A percentile compares a stretch with the other conserved stretches of the same genome.
Evolutionary conservation across 2,113 vertebrate species (phyloP).

Genomic region (Bubalus kerabau): DNA sequence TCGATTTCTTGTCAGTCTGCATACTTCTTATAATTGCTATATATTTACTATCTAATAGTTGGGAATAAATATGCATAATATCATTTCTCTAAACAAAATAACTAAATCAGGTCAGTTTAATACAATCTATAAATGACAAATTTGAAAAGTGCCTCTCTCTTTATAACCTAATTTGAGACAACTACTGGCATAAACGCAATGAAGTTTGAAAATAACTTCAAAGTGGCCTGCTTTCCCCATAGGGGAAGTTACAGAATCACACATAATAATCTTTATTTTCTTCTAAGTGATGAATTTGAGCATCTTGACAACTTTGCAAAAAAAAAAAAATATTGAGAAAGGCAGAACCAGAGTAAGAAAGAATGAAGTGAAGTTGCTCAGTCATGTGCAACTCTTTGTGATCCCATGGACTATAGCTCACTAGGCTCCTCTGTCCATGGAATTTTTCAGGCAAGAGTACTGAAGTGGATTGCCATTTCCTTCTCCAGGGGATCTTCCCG

Average conservation of each 20-base stretch:
- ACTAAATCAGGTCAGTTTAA: conserved; percentile 51
- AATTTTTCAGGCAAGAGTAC: neutral
- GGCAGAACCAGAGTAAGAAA: conserved; percentile 8
- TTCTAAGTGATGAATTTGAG: conserved; percentile 53
- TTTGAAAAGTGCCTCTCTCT: conserved; percentile 5
- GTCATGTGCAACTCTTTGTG: accelerated
- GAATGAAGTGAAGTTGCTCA: neutral
- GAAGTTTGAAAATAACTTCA: conserved; percentile 53
- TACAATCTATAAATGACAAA: conserved; percentile 54
- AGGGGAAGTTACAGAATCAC: conserved; percentile 48
- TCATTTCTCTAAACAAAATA: conserved; percentile 39
- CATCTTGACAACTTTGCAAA: conserved; percentile 35
- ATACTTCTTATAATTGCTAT: conserved; percentile 12
- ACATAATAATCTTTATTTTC: conserved; percentile 28
- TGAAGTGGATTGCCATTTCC: neutral
- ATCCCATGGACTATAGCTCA: neutral
- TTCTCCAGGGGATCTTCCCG: neutral
- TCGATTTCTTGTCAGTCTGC: neutral
- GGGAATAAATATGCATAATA: conserved; percentile 21
- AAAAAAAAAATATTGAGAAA: neutral
- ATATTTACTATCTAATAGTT: conserved; percentile 44
- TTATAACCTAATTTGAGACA: conserved; percentile 52
- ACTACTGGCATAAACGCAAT: conserved; percentile 50
- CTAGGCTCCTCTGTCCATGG: accelerated
- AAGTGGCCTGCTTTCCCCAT: conserved; percentile 42